Percentiles rank a stretch among this genome's conserved stretches.
phyloP scores from a whole-genome alignment of 2,797 vertebrate genomes.

The Uromys caudimaculatus region DNA sequence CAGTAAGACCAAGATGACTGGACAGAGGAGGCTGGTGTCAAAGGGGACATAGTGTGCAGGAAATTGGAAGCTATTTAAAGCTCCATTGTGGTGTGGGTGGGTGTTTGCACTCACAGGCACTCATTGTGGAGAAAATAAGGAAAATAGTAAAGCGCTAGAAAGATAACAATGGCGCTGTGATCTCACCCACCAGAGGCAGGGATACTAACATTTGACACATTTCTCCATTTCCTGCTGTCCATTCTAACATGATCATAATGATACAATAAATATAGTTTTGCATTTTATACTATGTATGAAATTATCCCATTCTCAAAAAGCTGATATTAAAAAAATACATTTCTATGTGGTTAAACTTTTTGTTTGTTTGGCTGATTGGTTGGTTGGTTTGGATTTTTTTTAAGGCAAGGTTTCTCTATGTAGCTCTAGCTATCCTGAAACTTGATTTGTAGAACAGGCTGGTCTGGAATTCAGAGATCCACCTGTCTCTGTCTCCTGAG shows the following conservation, averaged over 20 bases:
- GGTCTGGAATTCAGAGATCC: background rate
- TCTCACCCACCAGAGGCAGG: background rate
- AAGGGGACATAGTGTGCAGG: background rate
- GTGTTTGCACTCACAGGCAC: background rate
- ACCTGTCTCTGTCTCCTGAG: background rate
- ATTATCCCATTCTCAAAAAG: background rate
- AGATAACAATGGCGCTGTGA: constrained; percentile 21
- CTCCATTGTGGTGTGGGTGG: background rate
- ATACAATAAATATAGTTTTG: constrained; percentile 5
- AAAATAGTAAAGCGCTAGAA: constrained; percentile 44
- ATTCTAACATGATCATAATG: background rate
- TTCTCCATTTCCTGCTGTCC: background rate
- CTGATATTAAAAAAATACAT: background rate
- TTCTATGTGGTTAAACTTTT: background rate
- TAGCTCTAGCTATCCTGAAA: background rate
- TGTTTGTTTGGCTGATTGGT: background rate
- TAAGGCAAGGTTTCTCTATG: background rate
- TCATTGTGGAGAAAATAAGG: background rate
- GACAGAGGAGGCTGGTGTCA: background rate
- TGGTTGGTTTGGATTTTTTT: background rate
- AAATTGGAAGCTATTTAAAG: constrained; percentile 65
- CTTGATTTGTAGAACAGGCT: background rate
- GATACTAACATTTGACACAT: background rate
- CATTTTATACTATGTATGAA: background rate
- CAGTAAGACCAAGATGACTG: background rate